Conservation (phyloP, 2,888 invertebrate genomes). For the Dione vanillae region DNA sequence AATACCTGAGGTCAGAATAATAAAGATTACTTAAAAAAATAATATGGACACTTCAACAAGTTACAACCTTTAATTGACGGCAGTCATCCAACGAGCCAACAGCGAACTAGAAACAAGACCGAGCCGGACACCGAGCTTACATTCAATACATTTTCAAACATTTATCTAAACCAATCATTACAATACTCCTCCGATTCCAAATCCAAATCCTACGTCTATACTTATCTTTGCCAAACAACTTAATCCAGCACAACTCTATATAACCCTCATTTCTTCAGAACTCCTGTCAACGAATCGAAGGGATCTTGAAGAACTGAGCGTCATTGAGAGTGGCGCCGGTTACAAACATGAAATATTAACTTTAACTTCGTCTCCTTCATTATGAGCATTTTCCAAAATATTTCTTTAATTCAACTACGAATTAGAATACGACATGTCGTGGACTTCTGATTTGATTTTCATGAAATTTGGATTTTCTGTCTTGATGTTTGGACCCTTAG, state of each 20-base stretch:
- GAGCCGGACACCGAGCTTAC: slow-evolving; percentile 67
- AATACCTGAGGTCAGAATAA: slow-evolving; percentile 52
- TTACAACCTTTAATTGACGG: slow-evolving; percentile 76
- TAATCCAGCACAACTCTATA: slow-evolving; percentile 43
- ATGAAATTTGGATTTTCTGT: slow-evolving; percentile 85
- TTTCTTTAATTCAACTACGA: slow-evolving; percentile 61
- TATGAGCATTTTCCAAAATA: slow-evolving; percentile 48
- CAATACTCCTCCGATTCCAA: slow-evolving; percentile 44
- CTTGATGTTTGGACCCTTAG: slow-evolving; percentile 90
- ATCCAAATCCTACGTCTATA: slow-evolving; percentile 42
- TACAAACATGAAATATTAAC: slow-evolving; percentile 47
- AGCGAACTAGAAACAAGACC: slow-evolving; percentile 64
- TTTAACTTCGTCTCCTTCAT: slow-evolving; percentile 48
- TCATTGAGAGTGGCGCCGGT: slow-evolving; percentile 46
- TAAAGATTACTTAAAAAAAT: slow-evolving; percentile 70
- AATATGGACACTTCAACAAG: slow-evolving; percentile 75
- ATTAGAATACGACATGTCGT: slow-evolving; percentile 58
- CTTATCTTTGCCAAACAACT: slow-evolving; percentile 45
- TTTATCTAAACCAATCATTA: slow-evolving; percentile 54
- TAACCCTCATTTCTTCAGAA: slow-evolving; percentile 11
- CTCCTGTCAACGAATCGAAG: background rate
- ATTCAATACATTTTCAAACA: slow-evolving; percentile 63
- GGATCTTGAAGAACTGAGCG: slow-evolving; percentile 23
- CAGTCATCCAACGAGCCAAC: slow-evolving; percentile 63
- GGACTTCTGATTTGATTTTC: slow-evolving; percentile 71